These are phyloP conservation scores for Eulacestoma nigropectus DNA, from an alignment of 2,113 vertebrate genomes.

Conservation along the genomic window DNA sequence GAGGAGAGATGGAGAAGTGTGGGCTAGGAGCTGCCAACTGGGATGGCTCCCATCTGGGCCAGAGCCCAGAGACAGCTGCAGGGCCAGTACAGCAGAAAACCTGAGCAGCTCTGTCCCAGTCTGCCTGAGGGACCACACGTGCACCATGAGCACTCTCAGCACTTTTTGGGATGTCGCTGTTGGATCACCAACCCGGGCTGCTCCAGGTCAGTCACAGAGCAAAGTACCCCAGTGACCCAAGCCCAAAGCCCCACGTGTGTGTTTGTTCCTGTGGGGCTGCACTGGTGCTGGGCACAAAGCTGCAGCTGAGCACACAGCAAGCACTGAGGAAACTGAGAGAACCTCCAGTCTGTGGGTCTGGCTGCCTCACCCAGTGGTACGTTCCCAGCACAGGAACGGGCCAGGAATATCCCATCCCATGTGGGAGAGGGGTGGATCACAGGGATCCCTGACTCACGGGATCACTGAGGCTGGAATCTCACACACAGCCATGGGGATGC, in stretches of 20 bases:
- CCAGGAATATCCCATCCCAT: background rate
- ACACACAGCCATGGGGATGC: background rate
- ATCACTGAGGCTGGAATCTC: background rate
- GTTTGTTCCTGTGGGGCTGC: background rate
- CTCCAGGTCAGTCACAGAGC: too few relatives aligned
- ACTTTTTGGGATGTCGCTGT: accelerated
- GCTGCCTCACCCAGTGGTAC: background rate
- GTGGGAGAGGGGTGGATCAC: background rate
- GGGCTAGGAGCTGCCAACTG: background rate
- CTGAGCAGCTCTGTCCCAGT: background rate
- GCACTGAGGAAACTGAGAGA: accelerated
- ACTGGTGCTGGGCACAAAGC: background rate
- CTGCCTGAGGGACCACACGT: accelerated
- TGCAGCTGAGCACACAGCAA: background rate
- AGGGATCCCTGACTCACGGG: accelerated
- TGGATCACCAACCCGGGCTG: background rate
- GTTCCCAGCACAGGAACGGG: background rate
- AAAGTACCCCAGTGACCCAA: background rate
- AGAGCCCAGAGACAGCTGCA: background rate
- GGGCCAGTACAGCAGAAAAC: background rate
- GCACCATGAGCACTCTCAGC: background rate
- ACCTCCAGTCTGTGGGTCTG: accelerated
- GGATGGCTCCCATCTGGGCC: background rate
- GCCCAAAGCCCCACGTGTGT: background rate
- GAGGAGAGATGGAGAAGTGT: background rate